phyloP scores from a whole-genome alignment of 1,140 invertebrate genomes.

The Homarus americanus region DNA sequence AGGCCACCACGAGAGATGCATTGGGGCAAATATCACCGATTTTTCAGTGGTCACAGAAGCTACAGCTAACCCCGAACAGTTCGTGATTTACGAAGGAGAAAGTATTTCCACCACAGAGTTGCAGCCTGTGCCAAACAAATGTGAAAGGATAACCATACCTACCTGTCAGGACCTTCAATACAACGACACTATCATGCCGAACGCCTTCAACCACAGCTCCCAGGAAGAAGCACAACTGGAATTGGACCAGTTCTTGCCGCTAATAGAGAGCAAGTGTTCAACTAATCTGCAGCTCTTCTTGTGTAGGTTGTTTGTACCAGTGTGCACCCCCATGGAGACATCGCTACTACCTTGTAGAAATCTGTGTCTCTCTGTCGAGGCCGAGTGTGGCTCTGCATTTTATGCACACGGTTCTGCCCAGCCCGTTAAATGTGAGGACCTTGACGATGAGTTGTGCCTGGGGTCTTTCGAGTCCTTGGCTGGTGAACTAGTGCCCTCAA shows the following conservation, averaged over 20 bases:
- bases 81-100: too few species aligned
- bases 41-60: not conserved
- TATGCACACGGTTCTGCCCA: constrained; percentile 94
- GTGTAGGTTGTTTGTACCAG: constrained; percentile 96
- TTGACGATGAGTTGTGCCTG: not conserved
- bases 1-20: constrained; percentile 85
- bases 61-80: not conserved
- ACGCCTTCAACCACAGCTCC: constrained; percentile 93
- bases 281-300: constrained; percentile 96
- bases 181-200: constrained; percentile 98
- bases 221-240: constrained; percentile 97
- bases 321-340: constrained; percentile 94
- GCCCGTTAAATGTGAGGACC: constrained; percentile 82
- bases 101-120: not conserved
- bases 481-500: too few species aligned
- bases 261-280: constrained; percentile 97
- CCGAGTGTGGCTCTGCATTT: constrained; percentile 95
- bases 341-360: constrained; percentile 95
- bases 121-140: constrained; percentile 78
- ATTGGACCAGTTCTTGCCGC: constrained; percentile 94
- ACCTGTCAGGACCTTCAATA: constrained; percentile 93
- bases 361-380: constrained; percentile 91
- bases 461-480: too few species aligned
- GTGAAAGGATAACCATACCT: constrained; percentile 94
- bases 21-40: constrained; percentile 81